Base-by-base conservation (phyloP, 2,113 vertebrate genomes). In the Chiloscyllium plagiosum region DNA sequence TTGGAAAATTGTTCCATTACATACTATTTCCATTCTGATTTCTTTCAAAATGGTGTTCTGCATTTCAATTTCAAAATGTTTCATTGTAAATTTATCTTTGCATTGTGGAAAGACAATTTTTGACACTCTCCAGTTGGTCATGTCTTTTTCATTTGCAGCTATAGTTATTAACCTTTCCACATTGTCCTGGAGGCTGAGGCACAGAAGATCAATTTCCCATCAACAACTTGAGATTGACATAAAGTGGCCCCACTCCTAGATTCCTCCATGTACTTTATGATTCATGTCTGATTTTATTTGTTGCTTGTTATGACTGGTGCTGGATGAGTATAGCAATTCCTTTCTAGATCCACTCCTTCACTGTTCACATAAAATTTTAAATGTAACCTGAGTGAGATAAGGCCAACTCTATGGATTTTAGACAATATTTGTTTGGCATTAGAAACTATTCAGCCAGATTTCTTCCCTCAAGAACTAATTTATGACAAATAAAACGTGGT, bases 31-130 rank as follows among this genome's bases (percentile, higher is more conserved):
- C 61, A 66, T 93, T 68, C 37, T 93, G 89, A 93, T 37, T 93
- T 33, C 50, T 66, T 93, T 66, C 37, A 93, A 93, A 93, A n/a
- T 66, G 17, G n/a, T 66, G 17, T 17, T 65, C 89, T 37, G 66
- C 61, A 93, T n/a, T 92, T n/a, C 61, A 92, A 29, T 20, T 92
- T 37, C n/a, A 92, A 92, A 66, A 33, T n/a, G 66, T 93, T 68
- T 93, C 33, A 66, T 4, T 68, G 6, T 42, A 66, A 61, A 56
- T 26, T 1, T 89, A 26, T 15, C 13, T 52, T 89, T 56, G 12
- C 52, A 33, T 61, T 61, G 52, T 1, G 1, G 12, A 90, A 24
- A 12, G 29, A 15, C 52, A 56, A 56, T 61, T 26, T 61, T 29
- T 50, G 26, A 37, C 61, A 37, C 17, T 93, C 61, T 66, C 26